These are phyloP conservation scores for Lagenorhynchus albirostris DNA, from an alignment of 2,113 vertebrate genomes.

Conservation along the genomic window DNA sequence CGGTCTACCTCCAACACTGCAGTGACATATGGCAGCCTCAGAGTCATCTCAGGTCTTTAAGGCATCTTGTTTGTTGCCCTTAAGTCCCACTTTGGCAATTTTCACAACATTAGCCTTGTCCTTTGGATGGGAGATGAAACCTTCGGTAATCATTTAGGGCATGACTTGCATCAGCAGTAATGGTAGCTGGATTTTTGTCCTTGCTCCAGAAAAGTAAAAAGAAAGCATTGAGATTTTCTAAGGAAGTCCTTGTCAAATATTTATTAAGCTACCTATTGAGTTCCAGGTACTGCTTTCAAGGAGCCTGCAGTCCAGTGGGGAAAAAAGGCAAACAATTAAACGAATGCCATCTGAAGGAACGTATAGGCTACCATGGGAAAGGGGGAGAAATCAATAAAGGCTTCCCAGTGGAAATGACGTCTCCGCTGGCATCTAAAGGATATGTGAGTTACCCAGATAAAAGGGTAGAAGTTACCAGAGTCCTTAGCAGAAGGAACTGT, in stretches of 20 bases:
- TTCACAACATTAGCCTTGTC: slow-evolving; percentile 65
- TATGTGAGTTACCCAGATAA: background rate
- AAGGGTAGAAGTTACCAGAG: background rate
- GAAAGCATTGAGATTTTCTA: background rate
- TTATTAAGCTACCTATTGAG: background rate
- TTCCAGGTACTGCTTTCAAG: slow-evolving; percentile 2
- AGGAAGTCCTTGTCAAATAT: background rate
- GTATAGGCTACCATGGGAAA: background rate
- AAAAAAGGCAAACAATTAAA: background rate
- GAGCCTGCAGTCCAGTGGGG: background rate
- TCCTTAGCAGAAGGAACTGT: background rate
- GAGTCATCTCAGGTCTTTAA: slow-evolving; percentile 36
- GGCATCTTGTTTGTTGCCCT: slow-evolving; percentile 58
- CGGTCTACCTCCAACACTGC: background rate
- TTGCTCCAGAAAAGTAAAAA: slow-evolving; percentile 35
- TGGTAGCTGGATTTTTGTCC: slow-evolving; percentile 6
- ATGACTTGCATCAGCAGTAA: background rate
- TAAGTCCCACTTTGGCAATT: slow-evolving; percentile 54
- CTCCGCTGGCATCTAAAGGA: background rate
- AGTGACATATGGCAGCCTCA: slow-evolving; percentile 26
- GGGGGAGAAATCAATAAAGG: background rate
- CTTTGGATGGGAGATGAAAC: slow-evolving; percentile 39
- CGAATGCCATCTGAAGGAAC: background rate
- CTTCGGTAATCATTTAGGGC: slow-evolving; percentile 22
- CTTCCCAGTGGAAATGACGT: background rate